A percentile compares a stretch with the other conserved stretches of the same genome.
These are phyloP conservation scores for Siniperca knerii DNA, from an alignment of 2,113 vertebrate genomes.

Conservation along the genomic window DNA sequence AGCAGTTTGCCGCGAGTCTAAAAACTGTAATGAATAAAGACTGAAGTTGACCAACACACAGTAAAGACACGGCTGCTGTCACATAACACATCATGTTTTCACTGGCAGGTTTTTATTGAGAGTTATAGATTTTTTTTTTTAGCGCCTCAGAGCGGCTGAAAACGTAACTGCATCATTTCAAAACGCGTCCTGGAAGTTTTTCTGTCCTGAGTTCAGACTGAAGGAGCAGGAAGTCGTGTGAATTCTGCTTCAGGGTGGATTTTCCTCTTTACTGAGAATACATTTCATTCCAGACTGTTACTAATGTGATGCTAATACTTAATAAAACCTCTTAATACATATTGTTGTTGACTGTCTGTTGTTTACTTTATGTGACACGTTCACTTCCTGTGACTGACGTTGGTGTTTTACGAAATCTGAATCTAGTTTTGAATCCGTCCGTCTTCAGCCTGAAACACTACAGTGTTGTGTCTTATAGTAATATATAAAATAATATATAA, in stretches of 20 bases:
- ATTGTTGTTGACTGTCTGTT: no score
- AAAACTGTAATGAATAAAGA: no score
- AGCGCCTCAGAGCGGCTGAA: not conserved
- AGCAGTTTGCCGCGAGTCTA: not conserved
- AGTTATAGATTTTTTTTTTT: not conserved
- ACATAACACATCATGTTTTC: not conserved
- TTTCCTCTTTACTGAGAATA: not conserved
- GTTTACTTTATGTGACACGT: no score
- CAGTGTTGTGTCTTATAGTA: no score
- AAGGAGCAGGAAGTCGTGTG: not conserved
- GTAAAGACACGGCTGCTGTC: not conserved
- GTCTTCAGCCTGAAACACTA: no score
- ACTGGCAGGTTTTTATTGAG: not conserved
- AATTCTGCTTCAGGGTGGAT: not conserved
- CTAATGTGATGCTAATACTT: slow-evolving; percentile 25
- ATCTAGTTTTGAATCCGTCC: no score
- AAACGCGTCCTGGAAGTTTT: not conserved
- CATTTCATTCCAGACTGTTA: slow-evolving; percentile 36
- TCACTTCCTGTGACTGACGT: no score
- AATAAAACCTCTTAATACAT: slow-evolving; percentile 9
- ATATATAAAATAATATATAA: no score
- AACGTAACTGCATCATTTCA: not conserved
- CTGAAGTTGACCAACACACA: not conserved
- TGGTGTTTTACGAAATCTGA: no score
- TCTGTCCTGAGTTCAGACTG: not conserved